Percentiles rank a stretch among this genome's conserved stretches.
Conservation (phyloP, 2,888 invertebrate species). For the Drosophila kuntzei region DNA sequence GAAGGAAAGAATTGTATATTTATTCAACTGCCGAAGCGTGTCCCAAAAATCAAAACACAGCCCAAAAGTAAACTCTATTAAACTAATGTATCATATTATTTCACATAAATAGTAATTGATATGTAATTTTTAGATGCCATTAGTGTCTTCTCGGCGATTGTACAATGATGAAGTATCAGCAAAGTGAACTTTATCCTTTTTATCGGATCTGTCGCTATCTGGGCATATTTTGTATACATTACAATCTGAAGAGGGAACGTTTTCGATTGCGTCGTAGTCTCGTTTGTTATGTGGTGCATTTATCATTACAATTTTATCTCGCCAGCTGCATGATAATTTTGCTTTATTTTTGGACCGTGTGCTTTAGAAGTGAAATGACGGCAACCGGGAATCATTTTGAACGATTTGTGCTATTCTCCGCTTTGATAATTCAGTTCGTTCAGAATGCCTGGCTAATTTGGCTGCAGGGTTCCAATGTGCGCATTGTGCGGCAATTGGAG, state of each 20-base stretch:
- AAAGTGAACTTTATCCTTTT: slow-evolving; percentile 54
- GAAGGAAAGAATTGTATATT: background rate
- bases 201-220: slow-evolving; percentile 67
- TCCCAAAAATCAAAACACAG: background rate
- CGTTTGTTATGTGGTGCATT: slow-evolving; percentile 58
- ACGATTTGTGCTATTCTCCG: slow-evolving; percentile 55
- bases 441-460: slow-evolving; percentile 69
- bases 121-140: background rate
- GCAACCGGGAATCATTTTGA: slow-evolving; percentile 68
- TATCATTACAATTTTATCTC: slow-evolving; percentile 53
- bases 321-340: slow-evolving; percentile 44
- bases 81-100: slow-evolving; percentile 16
- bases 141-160: slow-evolving; percentile 22
- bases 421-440: slow-evolving; percentile 53
- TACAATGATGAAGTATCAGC: slow-evolving; percentile 30
- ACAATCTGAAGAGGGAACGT: slow-evolving; percentile 35
- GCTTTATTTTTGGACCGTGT: slow-evolving; percentile 40
- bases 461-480: slow-evolving; percentile 57
- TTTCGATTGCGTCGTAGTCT: slow-evolving; percentile 55
- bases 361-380: slow-evolving; percentile 49
- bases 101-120: slow-evolving; percentile 34
- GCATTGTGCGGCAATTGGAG: slow-evolving; percentile 60
- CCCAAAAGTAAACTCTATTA: slow-evolving; percentile 28
- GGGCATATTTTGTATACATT: slow-evolving; percentile 67
- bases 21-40: background rate